Conservation (phyloP, 64 coral and sea anemone species). For the Montipora efflorescens region DNA sequence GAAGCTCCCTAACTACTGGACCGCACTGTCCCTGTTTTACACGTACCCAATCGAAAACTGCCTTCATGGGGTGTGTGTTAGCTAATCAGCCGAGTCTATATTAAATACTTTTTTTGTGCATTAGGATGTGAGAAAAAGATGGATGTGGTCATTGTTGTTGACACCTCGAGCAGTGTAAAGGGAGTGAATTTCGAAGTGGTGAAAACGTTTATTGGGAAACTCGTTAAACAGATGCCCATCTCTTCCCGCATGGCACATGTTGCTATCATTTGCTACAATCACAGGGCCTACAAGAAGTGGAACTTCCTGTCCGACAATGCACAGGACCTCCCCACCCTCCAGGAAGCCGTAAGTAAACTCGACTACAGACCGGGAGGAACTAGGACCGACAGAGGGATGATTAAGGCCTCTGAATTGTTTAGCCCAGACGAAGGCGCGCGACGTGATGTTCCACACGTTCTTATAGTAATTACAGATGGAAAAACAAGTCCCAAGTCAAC, state of each 20-base stretch:
- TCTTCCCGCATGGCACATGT: slow-evolving; percentile 7
- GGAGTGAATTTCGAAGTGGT: background rate
- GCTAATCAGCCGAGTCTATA: background rate
- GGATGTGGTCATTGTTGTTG: slow-evolving; percentile 62
- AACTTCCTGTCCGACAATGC: background rate
- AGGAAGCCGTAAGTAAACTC: background rate
- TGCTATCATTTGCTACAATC: slow-evolving; percentile 41
- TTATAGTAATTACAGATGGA: slow-evolving; percentile 59
- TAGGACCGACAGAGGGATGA: slow-evolving; percentile 37
- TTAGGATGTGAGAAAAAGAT: slow-evolving; percentile 5
- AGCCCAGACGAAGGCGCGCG: background rate
- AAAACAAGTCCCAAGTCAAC: slow-evolving; percentile 17
- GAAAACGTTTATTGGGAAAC: background rate
- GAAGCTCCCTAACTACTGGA: too few relatives aligned
- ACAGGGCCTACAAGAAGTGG: slow-evolving; percentile 24
- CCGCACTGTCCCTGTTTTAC: too few relatives aligned
- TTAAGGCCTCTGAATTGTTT: background rate
- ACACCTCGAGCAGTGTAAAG: slow-evolving; percentile 47
- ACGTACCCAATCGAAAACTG: too few relatives aligned
- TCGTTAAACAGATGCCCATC: slow-evolving; percentile 1
- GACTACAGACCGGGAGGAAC: slow-evolving; percentile 44
- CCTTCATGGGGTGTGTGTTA: too few relatives aligned
- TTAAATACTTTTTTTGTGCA: background rate
- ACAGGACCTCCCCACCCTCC: background rate
- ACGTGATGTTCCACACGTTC: background rate